These are phyloP conservation scores for Pristiophorus japonicus DNA, from an alignment of 2,113 vertebrate species.

Conservation along the genomic window DNA sequence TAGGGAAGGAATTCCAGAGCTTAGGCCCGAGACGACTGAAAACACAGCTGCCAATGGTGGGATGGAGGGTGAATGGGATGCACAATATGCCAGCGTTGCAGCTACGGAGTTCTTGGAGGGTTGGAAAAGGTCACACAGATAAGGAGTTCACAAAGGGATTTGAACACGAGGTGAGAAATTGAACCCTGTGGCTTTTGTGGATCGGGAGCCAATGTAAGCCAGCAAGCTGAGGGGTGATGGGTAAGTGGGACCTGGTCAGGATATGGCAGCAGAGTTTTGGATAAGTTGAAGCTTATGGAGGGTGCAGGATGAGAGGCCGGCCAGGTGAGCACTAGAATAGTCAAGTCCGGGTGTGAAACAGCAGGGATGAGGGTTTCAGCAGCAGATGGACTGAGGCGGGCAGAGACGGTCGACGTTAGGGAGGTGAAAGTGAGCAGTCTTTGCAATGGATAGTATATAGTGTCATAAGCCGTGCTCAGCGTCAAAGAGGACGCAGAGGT, in stretches of 20 bases:
- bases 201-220: neutral
- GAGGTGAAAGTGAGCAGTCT: neutral
- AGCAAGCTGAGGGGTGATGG: neutral
- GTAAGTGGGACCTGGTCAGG: neutral
- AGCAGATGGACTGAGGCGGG: neutral
- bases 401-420: neutral
- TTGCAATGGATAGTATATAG: neutral
- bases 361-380: too few species aligned
- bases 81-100: neutral
- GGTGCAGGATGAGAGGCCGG: too few species aligned
- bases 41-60: neutral
- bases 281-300: neutral
- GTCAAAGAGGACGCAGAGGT: neutral
- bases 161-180: neutral
- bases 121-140: neutral
- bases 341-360: neutral
- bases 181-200: neutral
- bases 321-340: neutral
- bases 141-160: neutral
- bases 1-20: too few species aligned
- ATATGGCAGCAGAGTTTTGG: neutral
- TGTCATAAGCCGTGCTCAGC: neutral
- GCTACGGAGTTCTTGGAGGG: neutral
- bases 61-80: too few species aligned
- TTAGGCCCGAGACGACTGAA: neutral